These are phyloP conservation scores for Cordilura impudica DNA, from an alignment of 2,888 invertebrate genomes.

Conservation along the genomic window DNA sequence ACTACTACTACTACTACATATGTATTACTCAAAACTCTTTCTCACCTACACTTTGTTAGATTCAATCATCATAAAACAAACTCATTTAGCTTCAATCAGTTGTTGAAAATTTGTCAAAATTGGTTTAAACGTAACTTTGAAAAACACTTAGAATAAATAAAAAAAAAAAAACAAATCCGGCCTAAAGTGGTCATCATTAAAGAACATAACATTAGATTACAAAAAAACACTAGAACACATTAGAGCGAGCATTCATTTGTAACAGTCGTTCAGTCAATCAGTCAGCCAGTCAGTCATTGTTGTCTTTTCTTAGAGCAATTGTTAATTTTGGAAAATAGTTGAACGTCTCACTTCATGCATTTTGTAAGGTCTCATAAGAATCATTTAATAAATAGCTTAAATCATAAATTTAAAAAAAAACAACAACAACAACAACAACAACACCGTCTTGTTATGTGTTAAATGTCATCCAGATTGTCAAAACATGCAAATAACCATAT, in stretches of 20 bases:
- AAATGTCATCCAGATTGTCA: slow-evolving; percentile 47
- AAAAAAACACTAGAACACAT: slow-evolving; percentile 16
- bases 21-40: slow-evolving; percentile 22
- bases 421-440: background rate
- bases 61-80: background rate
- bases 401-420: slow-evolving; percentile 29
- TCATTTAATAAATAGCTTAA: slow-evolving; percentile 44
- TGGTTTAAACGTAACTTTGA: background rate
- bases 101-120: background rate
- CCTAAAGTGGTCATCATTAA: background rate
- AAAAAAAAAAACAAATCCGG: too few species aligned
- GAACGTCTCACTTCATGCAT: slow-evolving; percentile 19
- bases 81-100: background rate
- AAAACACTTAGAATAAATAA: background rate
- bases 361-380: slow-evolving; percentile 9
- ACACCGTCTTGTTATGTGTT: slow-evolving; percentile 32
- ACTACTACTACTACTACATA: slow-evolving; percentile 9
- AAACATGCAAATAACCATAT: slow-evolving; percentile 26
- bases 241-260: background rate
- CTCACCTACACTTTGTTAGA: slow-evolving; percentile 20
- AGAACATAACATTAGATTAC: slow-evolving; percentile 21
- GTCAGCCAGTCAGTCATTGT: slow-evolving; percentile 32
- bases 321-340: slow-evolving; percentile 40
- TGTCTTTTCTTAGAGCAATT: slow-evolving; percentile 44
- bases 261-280: slow-evolving; percentile 27